Conservation (phyloP, 2,113 vertebrate species). For the Scophthalmus maximus region DNA sequence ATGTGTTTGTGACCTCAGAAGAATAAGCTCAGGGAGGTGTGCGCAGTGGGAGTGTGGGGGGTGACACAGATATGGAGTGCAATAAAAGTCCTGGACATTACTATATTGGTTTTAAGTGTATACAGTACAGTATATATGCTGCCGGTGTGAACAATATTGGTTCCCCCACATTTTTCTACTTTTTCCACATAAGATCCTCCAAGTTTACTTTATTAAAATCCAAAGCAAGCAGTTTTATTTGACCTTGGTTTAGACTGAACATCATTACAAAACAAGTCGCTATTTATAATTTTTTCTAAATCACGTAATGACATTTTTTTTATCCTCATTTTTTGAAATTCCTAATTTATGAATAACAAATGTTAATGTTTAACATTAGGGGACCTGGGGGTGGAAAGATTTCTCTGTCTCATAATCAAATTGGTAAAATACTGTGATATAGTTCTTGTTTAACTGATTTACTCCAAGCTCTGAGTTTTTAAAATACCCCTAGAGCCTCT, state of each 20-base stretch:
- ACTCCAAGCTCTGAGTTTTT: not conserved
- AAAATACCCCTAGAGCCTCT: not conserved
- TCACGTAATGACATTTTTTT: not conserved
- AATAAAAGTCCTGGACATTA: not conserved
- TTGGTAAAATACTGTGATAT: not conserved
- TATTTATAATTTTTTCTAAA: too few relatives aligned
- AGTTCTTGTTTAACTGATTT: not conserved
- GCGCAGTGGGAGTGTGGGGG: not conserved
- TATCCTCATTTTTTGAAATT: too few relatives aligned
- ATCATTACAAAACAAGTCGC: not conserved
- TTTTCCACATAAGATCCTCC: not conserved
- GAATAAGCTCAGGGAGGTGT: not conserved
- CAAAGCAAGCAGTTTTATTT: not conserved
- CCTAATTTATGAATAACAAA: too few relatives aligned
- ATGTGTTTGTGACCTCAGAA: slow-evolving; percentile 10
- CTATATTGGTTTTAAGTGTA: too few relatives aligned
- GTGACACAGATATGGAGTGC: not conserved
- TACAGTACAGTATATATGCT: too few relatives aligned
- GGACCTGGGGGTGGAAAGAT: not conserved
- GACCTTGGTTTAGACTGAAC: not conserved
- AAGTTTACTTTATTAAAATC: too few relatives aligned
- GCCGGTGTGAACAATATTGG: too few relatives aligned
- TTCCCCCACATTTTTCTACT: too few relatives aligned
- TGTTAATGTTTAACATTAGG: not conserved
- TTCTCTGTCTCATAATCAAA: not conserved